These are phyloP conservation scores for Menura novaehollandiae DNA, from an alignment of 2,113 vertebrate species.

Conservation along the genomic window DNA sequence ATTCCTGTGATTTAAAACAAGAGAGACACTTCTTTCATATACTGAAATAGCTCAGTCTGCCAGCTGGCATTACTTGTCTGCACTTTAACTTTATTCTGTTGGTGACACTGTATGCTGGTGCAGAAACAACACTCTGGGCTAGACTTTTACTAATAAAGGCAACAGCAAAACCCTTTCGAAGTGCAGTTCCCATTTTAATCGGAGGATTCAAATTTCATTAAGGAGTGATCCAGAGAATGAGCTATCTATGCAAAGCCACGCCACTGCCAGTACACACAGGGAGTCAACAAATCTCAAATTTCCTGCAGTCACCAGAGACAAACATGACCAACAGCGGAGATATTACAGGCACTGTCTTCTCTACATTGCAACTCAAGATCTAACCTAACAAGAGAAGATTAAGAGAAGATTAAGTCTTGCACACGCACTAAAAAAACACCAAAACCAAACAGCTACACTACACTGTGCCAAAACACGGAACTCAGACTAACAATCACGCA, in stretches of 20 bases:
- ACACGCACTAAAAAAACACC: not conserved
- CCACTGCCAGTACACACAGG: not conserved
- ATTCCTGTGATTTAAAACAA: not conserved
- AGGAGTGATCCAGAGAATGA: not conserved
- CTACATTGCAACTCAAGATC: not conserved
- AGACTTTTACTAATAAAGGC: not conserved
- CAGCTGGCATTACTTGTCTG: not conserved
- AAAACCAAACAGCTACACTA: not conserved
- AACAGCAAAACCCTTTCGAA: not conserved
- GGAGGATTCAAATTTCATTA: not conserved
- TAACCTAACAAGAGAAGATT: not conserved
- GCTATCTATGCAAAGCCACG: not conserved
- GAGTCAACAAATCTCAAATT: constrained; percentile 42
- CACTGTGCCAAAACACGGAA: not conserved
- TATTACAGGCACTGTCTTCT: not conserved
- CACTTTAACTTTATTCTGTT: not conserved
- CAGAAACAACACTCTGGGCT: not conserved
- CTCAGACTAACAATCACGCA: not conserved
- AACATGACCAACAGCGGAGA: not conserved
- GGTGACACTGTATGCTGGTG: not conserved
- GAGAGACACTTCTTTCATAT: not conserved
- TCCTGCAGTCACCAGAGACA: not conserved
- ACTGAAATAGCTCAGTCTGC: not conserved
- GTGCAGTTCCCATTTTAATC: not conserved
- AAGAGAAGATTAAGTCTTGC: too few relatives aligned